Conservation (phyloP, 2,888 invertebrate genomes). For the Arctia plantaginis region DNA sequence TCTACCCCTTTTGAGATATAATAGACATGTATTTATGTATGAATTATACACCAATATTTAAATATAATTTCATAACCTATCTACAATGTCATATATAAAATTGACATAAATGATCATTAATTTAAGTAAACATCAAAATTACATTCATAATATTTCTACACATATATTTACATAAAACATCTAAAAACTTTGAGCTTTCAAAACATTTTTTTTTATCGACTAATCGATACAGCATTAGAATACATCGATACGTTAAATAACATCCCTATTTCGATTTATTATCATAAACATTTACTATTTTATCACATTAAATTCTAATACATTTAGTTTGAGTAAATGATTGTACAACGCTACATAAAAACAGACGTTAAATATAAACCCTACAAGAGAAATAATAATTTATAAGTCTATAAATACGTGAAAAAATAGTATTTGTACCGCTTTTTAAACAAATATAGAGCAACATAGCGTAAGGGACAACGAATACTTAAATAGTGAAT, state of each 20-base stretch:
- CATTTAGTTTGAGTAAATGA: not conserved
- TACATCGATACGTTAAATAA: constrained; percentile 15
- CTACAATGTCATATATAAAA: constrained; percentile 22
- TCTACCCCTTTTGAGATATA: not conserved
- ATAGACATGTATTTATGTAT: not conserved
- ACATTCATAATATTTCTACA: not conserved
- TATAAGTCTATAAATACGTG: not conserved
- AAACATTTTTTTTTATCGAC: constrained; percentile 8
- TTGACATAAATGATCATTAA: constrained; percentile 11
- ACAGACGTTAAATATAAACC: not conserved
- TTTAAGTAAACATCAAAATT: constrained; percentile 2
- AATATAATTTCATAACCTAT: not conserved
- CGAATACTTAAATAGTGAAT: no score
- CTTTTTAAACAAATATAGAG: not conserved
- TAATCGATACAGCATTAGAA: constrained; percentile 15
- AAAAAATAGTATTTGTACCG: not conserved
- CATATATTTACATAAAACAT: constrained; percentile 1
- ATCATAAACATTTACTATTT: constrained; percentile 11
- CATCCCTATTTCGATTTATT: constrained; percentile 5
- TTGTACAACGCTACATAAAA: not conserved
- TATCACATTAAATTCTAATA: constrained; percentile 11
- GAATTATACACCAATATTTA: not conserved
- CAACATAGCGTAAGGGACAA: not conserved
- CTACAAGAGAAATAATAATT: not conserved
- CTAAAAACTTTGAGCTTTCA: constrained; percentile 1